Evolutionary conservation across 2,888 invertebrate genomes (phyloP).

Genomic region (Apotomis turbidana): DNA sequence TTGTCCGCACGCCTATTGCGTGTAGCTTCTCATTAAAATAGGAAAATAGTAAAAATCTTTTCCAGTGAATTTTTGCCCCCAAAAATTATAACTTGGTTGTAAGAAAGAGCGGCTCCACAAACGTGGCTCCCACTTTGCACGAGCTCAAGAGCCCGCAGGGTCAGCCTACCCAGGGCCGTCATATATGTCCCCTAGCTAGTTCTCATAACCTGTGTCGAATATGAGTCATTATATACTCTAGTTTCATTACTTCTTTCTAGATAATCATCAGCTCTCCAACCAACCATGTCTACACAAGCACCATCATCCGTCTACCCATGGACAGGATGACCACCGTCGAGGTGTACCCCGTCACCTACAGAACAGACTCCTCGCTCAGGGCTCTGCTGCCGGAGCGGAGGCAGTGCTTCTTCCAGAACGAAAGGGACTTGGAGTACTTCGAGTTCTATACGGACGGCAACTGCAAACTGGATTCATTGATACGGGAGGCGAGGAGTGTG

Average conservation of each 20-base stretch:
- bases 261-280: slow-evolving; percentile 73
- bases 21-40: too few relatives aligned
- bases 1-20: too few relatives aligned
- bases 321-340: slow-evolving; percentile 76
- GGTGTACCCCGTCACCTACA: slow-evolving; percentile 73
- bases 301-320: slow-evolving; percentile 75
- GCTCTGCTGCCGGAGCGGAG: slow-evolving; percentile 63
- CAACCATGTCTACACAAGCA: slow-evolving; percentile 74
- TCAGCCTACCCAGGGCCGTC: too few relatives aligned
- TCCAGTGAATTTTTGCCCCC: too few relatives aligned
- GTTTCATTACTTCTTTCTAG: slow-evolving; percentile 49
- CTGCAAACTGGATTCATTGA: slow-evolving; percentile 80
- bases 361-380: slow-evolving; percentile 66
- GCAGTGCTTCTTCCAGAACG: slow-evolving; percentile 76
- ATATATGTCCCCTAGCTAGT: too few relatives aligned
- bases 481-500: slow-evolving; percentile 68
- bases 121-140: too few relatives aligned
- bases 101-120: too few relatives aligned
- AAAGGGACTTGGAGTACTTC: slow-evolving; percentile 67
- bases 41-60: too few relatives aligned
- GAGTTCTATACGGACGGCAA: slow-evolving; percentile 81
- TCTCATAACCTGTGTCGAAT: too few relatives aligned
- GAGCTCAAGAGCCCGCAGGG: too few relatives aligned
- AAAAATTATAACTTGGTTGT: too few relatives aligned
- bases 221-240: not conserved